Percentiles rank a stretch among this genome's conserved stretches.
phyloP scores from a whole-genome alignment of 2,888 invertebrate genomes.

The Chrysopilus asiliformis region DNA sequence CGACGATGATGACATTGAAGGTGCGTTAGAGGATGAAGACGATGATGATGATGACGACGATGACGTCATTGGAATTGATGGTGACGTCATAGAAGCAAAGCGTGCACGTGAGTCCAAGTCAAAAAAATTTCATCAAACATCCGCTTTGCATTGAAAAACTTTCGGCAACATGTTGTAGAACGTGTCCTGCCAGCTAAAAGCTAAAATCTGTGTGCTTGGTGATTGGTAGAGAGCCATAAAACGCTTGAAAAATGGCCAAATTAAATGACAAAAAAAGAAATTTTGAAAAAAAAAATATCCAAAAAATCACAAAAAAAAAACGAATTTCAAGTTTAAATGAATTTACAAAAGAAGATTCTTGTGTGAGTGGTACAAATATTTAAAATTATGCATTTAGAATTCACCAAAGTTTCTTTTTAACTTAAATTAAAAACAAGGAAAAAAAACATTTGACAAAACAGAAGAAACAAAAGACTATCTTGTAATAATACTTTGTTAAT shows the following conservation, averaged over 20 bases:
- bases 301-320: too few species aligned
- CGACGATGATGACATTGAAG: constrained; percentile 46
- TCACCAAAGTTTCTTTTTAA: too few species aligned
- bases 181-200: neutral
- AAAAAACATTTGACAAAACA: too few species aligned
- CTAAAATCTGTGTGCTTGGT: neutral
- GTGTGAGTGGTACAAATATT: too few species aligned
- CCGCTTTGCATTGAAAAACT: constrained; percentile 6
- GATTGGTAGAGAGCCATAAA: constrained; percentile 11
- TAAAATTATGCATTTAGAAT: too few species aligned
- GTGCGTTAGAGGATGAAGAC: constrained; percentile 45
- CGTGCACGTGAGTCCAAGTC: constrained; percentile 81
- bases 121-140: constrained; percentile 9
- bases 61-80: constrained; percentile 49
- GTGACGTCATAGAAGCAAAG: constrained; percentile 49
- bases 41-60: constrained; percentile 52
- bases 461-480: too few species aligned
- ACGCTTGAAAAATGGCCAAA: constrained; percentile 12
- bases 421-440: too few species aligned
- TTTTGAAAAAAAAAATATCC: too few species aligned
- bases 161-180: neutral
- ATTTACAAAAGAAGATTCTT: too few species aligned
- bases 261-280: too few species aligned
- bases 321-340: too few species aligned
- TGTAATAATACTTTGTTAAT: too few species aligned